Evolutionary conservation across 1,140 invertebrate species (phyloP), one percentile per base, ranked within the genome.

Genomic region (Argopecten irradians): DNA sequence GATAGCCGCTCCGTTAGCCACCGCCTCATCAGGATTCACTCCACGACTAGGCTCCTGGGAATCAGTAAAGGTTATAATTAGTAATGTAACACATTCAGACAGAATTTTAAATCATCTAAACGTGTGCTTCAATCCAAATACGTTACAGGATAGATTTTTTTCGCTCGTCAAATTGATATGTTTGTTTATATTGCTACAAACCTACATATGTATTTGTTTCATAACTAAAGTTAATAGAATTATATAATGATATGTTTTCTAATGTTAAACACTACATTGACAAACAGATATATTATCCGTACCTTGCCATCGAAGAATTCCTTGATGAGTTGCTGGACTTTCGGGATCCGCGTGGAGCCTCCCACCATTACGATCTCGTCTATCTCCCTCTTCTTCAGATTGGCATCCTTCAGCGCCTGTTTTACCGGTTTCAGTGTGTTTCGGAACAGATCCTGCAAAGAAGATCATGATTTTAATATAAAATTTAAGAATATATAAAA

Each of bases 291-390:
- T n/a, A n/a, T n/a, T n/a, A n/a, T n/a, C n/a, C 90, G 87, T 86
- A 94, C 94, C 91, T 94, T 94, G 85, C 94, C 94, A 89, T 98
- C 97, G 96, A 99, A 99, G 96, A 98, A 99, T 96, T 99, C 99
- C 95, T 99, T 99, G 43, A 99, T 98, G 84, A 99, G 96, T 95
- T 99, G 98, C 95, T 99, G 99, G 55, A 99, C 97, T 96, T 99
- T 99, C 36, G 99, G 99, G 93, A 99, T 99, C 96, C 99, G 97
- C 71, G 99, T 99, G 8, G 98, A 99, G 92, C 99, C 99, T 94
- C 99, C 99, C 41, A 99, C 99, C 36, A 99, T 96, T 13, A 99
- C 99, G 94, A 99, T 99, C 96, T 99, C 99, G 96, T 99, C 97
- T 88, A 99, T 98, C 93, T 99, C 98, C 93, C 98, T 98, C 95